A percentile compares a stretch with the other conserved stretches of the same genome.
Conservation (phyloP, 1,140 invertebrate genomes). For the Zophobas atratus region DNA sequence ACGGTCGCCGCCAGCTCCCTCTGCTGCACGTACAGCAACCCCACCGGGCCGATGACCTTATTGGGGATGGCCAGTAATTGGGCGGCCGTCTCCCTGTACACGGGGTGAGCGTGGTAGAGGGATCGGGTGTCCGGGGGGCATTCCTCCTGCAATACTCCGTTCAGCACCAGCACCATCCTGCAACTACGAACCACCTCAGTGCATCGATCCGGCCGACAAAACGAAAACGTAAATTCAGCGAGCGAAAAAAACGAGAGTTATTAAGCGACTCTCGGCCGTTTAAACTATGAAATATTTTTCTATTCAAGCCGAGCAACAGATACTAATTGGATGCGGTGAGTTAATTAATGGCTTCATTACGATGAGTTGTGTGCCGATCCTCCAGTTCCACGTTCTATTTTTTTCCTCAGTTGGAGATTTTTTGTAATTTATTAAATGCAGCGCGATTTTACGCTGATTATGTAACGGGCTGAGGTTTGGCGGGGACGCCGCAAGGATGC, state of each 20-base stretch:
- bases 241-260: slow-evolving; percentile 27
- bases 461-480: neutral
- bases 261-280: neutral
- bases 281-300: slow-evolving; percentile 52
- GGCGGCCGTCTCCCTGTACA: slow-evolving; percentile 87
- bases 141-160: slow-evolving; percentile 89
- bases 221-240: slow-evolving; percentile 28
- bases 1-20: slow-evolving; percentile 91
- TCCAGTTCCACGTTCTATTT: slow-evolving; percentile 18
- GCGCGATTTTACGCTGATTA: neutral
- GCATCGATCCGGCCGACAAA: no score
- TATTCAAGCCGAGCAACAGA: slow-evolving; percentile 49
- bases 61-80: slow-evolving; percentile 83
- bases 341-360: slow-evolving; percentile 55
- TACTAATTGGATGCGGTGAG: slow-evolving; percentile 54
- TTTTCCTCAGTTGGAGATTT: neutral
- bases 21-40: slow-evolving; percentile 91
- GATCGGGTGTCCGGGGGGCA: slow-evolving; percentile 85
- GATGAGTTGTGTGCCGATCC: slow-evolving; percentile 45
- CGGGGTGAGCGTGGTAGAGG: slow-evolving; percentile 84
- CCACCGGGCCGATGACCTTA: slow-evolving; percentile 86
- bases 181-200: slow-evolving; percentile 32
- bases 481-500: no score
- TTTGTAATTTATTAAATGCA: neutral
- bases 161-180: slow-evolving; percentile 90